Base-by-base conservation (phyloP, 2,113 vertebrate genomes). In the Theristicus caerulescens region DNA sequence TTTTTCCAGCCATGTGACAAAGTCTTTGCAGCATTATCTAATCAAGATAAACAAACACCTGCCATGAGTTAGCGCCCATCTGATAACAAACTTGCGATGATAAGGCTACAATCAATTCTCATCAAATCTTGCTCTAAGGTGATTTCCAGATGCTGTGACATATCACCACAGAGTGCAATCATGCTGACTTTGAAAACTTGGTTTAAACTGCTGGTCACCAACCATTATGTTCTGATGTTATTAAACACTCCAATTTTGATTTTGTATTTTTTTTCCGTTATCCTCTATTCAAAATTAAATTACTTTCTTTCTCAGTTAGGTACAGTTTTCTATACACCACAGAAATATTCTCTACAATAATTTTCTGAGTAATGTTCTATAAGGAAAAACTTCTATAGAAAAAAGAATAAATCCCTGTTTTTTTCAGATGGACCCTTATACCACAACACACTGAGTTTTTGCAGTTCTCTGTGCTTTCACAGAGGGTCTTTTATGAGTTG, bases 31-130 rank as follows among this genome's bases (percentile, higher is more conserved):
- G 64, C 21, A 32, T 91, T 95, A 97, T 97, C 96, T 95, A 47
- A 92, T 94, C 93, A 74, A 96, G 94, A 96, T 88, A 97, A 97
- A 96, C 88, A 90, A 96, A 97, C 96, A 86, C 51, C 97, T 93
- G 95, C 88, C 96, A 61, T 0, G 31, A 83, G 76, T 82, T 55
- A 88, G 91, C 91, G 77, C 51, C 78, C 72, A 91, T 83, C 90
- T 82, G 94, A 97, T 96, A 93, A 91, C 54, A 70, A 89, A 73
- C 76, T 54, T 55, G 21, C 61, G 55, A 46, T 31, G 95, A 97
- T 97, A 96, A 96, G 86, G 66, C 88, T 58, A 3, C 79, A 77
- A 96, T 96, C 95, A 97, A 96, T 97, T 91, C 94, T 91, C 96
- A 96, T 97, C 95, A 97, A 95, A 92, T 59, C 83, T 93, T 12